These are phyloP conservation scores for Eupeodes luniger DNA, from an alignment of 2,888 invertebrate species.

Conservation along the genomic window DNA sequence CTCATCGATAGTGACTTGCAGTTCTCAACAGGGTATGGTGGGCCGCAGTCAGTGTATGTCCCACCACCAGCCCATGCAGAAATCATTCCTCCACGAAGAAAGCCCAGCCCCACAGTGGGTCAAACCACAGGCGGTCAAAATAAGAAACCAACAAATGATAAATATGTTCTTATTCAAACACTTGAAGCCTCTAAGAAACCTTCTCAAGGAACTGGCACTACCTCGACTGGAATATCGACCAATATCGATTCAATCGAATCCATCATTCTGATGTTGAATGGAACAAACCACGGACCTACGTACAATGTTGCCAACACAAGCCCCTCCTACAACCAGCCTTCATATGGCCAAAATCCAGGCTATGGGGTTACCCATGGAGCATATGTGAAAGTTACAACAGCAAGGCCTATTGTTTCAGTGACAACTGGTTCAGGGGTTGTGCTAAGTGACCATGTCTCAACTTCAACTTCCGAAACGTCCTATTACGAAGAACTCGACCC, in stretches of 20 bases:
- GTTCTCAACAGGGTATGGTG: slow-evolving; percentile 85
- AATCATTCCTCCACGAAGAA: slow-evolving; percentile 82
- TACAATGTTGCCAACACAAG: slow-evolving; percentile 79
- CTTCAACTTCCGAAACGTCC: slow-evolving; percentile 51
- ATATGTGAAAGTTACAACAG: slow-evolving; percentile 48
- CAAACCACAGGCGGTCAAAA: slow-evolving; percentile 63
- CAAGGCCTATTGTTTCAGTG: slow-evolving; percentile 40
- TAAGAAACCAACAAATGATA: slow-evolving; percentile 85
- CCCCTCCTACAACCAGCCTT: slow-evolving; percentile 59
- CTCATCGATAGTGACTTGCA: slow-evolving; percentile 86
- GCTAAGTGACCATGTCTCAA: slow-evolving; percentile 24
- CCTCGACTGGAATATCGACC: slow-evolving; percentile 82
- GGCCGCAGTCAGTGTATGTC: slow-evolving; percentile 81
- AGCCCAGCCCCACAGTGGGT: slow-evolving; percentile 81
- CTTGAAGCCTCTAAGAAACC: slow-evolving; percentile 78
- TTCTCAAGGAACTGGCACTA: slow-evolving; percentile 77
- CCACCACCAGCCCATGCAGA: slow-evolving; percentile 80
- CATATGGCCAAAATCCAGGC: slow-evolving; percentile 79
- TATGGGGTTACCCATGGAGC: slow-evolving; percentile 78
- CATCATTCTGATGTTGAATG: slow-evolving; percentile 88
- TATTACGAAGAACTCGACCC: slow-evolving; percentile 78
- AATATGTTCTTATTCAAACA: slow-evolving; percentile 82
- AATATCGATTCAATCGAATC: slow-evolving; percentile 86
- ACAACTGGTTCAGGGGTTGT: slow-evolving; percentile 64
- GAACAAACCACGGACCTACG: slow-evolving; percentile 82